phyloP scores from a whole-genome alignment of 2,113 vertebrate species.

The Trematomus loennbergii region DNA sequence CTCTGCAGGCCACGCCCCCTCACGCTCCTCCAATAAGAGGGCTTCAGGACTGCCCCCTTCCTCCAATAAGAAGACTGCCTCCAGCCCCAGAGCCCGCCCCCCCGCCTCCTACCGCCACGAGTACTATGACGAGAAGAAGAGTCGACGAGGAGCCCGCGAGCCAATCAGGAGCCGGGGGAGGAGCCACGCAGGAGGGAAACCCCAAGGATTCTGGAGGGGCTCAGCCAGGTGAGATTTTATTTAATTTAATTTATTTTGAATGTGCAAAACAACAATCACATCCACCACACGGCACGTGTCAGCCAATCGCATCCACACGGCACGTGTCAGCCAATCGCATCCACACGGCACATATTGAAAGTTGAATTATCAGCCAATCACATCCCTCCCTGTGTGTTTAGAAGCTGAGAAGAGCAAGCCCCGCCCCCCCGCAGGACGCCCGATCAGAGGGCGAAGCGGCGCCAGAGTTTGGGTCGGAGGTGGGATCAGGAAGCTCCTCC shows the following conservation, averaged over 20 bases:
- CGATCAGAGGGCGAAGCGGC: slow-evolving; percentile 84
- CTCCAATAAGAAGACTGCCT: slow-evolving; percentile 86
- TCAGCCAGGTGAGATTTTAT: slow-evolving; percentile 50
- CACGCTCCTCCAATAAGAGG: slow-evolving; percentile 88
- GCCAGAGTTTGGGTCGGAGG: slow-evolving; percentile 90
- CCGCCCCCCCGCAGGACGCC: slow-evolving; percentile 86
- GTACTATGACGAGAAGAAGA: slow-evolving; percentile 91
- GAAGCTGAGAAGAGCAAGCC: slow-evolving; percentile 87
- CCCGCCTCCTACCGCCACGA: slow-evolving; percentile 89
- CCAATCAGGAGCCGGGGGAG: slow-evolving; percentile 36
- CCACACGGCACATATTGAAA: too few relatives aligned
- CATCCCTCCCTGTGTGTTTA: slow-evolving; percentile 51
- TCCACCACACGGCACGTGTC: too few relatives aligned
- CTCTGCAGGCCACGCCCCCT: slow-evolving; percentile 86
- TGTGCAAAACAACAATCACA: too few relatives aligned
- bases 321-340: too few relatives aligned
- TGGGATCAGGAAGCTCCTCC: slow-evolving; percentile 92
- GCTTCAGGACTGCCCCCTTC: slow-evolving; percentile 68
- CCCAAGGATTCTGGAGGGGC: slow-evolving; percentile 50
- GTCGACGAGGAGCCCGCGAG: slow-evolving; percentile 58
- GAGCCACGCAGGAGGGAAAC: slow-evolving; percentile 31
- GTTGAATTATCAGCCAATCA: not conserved
- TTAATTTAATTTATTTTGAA: too few relatives aligned
- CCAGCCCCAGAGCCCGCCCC: slow-evolving; percentile 72
- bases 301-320: too few relatives aligned